Base-by-base conservation (phyloP, 2,888 invertebrate genomes). In the Amblyteles armatorius region DNA sequence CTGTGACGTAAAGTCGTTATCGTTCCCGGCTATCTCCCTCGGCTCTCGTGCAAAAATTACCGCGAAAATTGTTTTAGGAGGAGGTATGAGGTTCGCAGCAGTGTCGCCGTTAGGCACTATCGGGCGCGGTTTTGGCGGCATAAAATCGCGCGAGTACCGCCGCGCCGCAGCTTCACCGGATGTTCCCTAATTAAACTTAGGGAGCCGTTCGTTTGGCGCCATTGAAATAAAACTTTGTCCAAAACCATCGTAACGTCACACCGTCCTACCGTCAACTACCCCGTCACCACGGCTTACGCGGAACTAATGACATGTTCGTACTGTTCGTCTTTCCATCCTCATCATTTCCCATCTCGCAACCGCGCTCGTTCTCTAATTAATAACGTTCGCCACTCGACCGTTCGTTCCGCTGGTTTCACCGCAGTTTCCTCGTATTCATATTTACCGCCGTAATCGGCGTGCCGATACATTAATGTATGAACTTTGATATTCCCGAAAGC, bases 1-100 rank as follows among this genome's bases (percentile, higher is more conserved):
- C 80, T 44, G 78, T 82, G 79, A 83, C 83, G 76, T 72, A 29
- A 68, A 79, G 83, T 85, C 83, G 76, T 83, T 84, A 84, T 86
- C 86, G 82, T 82, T 74, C 76, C 74, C 73, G 71, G 68, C 80
- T 81, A 67, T 82, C 80, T 60, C 3, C 19, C 67, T 26, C 50
- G 22, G 52, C 19, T 67, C 55, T 74, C 50, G 29, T 26, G 77
- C 67, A 81, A 81, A 78, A 81, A 86, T 83, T 81, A 81, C 67
- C 48, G 60, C 71, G 36, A 71, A 86, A 86, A 74, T 86, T 85
- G 80, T 74, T 63, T 60, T 3, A 16, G 52, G 16, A 26, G 16
- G 4, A 60, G n/a, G 60, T 29, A 60, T 60, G 60, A 60, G 57
- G 69, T 13, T 36, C 40, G 79, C 68, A 48, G 77, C 57, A 33